These are phyloP conservation scores for Goniozus legneri DNA, from an alignment of 1,140 invertebrate species.

Conservation along the genomic window DNA sequence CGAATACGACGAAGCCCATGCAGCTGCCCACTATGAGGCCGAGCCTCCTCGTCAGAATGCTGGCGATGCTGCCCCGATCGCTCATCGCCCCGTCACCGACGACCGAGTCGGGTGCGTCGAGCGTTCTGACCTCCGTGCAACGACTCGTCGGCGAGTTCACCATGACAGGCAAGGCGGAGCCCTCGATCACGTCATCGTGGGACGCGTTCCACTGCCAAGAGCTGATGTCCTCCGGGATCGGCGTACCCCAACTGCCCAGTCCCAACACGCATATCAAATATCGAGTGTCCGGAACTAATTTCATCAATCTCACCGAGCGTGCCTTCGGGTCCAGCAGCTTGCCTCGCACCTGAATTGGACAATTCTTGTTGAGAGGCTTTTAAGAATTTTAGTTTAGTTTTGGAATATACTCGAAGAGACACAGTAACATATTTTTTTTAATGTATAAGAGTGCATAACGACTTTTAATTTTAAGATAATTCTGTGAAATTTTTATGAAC, in stretches of 20 bases:
- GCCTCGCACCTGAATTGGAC: conserved; percentile 38
- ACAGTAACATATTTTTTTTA: too few relatives aligned
- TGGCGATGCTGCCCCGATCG: conserved; percentile 60
- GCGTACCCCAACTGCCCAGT: conserved; percentile 66
- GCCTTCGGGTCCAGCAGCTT: conserved; percentile 68
- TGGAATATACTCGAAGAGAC: too few relatives aligned
- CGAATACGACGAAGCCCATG: conserved; percentile 80
- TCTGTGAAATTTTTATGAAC: too few relatives aligned
- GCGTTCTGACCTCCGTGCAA: conserved; percentile 72
- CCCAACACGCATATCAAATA: conserved; percentile 86
- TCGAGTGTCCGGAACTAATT: conserved; percentile 71
- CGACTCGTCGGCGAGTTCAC: conserved; percentile 70
- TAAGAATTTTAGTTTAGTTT: too few relatives aligned
- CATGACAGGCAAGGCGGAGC: conserved; percentile 61
- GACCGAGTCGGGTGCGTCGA: conserved; percentile 67
- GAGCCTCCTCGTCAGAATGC: conserved; percentile 70
- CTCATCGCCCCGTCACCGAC: conserved; percentile 62
- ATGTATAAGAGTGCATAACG: too few relatives aligned
- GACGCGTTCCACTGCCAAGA: conserved; percentile 50
- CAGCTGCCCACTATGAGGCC: conserved; percentile 81
- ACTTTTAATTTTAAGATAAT: too few relatives aligned
- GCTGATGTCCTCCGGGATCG: conserved; percentile 40
- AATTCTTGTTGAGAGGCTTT: too few relatives aligned
- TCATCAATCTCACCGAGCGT: conserved; percentile 69
- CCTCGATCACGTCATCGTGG: conserved; percentile 54